A percentile compares a stretch with the other conserved stretches of the same genome.
Evolutionary conservation across 2,113 vertebrate genomes (phyloP).

Genomic region (Eleginops maclovinus): DNA sequence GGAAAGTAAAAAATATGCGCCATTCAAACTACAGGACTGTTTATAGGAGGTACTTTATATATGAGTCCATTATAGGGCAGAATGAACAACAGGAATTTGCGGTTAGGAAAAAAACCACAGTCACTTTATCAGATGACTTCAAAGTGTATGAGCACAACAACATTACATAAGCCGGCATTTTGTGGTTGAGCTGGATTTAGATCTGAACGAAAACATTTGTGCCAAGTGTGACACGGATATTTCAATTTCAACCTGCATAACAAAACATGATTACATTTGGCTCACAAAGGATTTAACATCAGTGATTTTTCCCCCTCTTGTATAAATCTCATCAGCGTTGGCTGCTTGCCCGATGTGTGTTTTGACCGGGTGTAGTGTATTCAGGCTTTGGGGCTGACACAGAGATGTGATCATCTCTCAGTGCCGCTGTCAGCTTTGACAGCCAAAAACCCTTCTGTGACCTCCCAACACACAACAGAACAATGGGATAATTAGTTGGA

Average conservation of each 20-base stretch:
- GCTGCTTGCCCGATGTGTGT: conserved; percentile 25
- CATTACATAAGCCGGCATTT: conserved; percentile 31
- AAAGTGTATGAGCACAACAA: conserved; percentile 21
- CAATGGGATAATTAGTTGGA: conserved; percentile 29
- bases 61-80: no score
- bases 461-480: conserved; percentile 30
- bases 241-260: conserved; percentile 45
- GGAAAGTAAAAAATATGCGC: neutral
- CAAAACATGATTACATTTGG: conserved; percentile 55
- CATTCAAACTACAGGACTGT: neutral
- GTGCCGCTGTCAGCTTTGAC: conserved; percentile 39
- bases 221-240: conserved; percentile 35
- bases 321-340: conserved; percentile 57
- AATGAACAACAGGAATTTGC: neutral
- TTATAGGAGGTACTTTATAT: neutral
- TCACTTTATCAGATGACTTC: neutral
- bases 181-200: conserved; percentile 26
- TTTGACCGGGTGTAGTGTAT: conserved; percentile 28
- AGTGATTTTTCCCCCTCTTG: conserved; percentile 25
- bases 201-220: conserved; percentile 13
- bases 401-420: conserved; percentile 47
- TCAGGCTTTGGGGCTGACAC: conserved; percentile 35
- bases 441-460: conserved; percentile 50
- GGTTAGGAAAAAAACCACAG: neutral
- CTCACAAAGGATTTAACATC: conserved; percentile 52